These are phyloP conservation scores for Condylura cristata DNA, from an alignment of 2,113 vertebrate species.

Conservation along the genomic window DNA sequence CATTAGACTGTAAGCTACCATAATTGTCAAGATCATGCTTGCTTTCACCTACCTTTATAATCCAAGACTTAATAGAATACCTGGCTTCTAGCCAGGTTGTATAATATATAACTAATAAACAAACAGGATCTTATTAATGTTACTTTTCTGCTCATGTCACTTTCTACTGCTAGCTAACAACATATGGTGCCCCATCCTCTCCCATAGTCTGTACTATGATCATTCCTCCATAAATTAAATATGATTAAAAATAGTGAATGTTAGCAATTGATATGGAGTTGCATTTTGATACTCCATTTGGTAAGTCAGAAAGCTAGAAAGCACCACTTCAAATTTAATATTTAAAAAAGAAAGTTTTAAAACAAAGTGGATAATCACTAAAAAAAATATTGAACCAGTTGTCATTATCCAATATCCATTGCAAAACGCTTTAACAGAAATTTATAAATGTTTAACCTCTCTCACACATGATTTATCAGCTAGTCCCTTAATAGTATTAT, in stretches of 20 bases:
- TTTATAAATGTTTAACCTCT: neutral
- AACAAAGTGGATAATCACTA: neutral
- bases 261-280: neutral
- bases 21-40: neutral
- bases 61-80: neutral
- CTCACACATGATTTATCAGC: neutral
- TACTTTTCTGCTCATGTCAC: neutral
- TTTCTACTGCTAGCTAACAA: neutral
- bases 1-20: neutral
- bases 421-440: neutral
- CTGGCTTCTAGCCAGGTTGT: neutral
- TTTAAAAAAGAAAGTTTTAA: neutral
- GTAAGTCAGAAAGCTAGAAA: neutral
- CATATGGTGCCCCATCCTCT: neutral
- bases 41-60: neutral
- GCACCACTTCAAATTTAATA: neutral
- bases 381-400: neutral
- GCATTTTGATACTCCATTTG: neutral
- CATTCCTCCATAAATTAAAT: accelerated
- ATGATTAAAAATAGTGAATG: neutral
- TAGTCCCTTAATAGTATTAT: neutral
- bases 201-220: neutral
- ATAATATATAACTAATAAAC: neutral
- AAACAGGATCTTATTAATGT: neutral
- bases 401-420: neutral